These are phyloP conservation scores for Nemapogon koenigi DNA, from an alignment of 2,888 invertebrate genomes.

Conservation along the genomic window DNA sequence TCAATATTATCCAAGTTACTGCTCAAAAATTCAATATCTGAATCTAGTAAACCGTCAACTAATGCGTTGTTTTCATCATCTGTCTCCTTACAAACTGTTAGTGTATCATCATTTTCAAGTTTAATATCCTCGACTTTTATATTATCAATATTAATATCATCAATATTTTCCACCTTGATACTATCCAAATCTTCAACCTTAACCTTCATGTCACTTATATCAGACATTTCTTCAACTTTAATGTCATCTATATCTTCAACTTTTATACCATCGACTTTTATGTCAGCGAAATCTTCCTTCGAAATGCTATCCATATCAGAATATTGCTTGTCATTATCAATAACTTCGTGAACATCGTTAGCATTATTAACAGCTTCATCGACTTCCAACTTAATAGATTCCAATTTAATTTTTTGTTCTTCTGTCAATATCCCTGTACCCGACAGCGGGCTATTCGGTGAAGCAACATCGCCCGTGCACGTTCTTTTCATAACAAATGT, in stretches of 20 bases:
- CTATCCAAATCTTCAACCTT: slow-evolving; percentile 24
- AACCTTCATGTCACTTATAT: slow-evolving; percentile 39
- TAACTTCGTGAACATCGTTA: slow-evolving; percentile 30
- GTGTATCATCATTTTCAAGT: slow-evolving; percentile 44
- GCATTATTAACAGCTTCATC: slow-evolving; percentile 44
- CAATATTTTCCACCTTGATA: slow-evolving; percentile 49
- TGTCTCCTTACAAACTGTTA: slow-evolving; percentile 40
- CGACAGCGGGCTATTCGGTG: slow-evolving; percentile 29
- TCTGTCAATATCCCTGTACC: slow-evolving; percentile 28
- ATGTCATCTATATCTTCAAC: slow-evolving; percentile 56
- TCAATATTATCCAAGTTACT: slow-evolving; percentile 56
- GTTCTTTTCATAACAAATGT: slow-evolving; percentile 61
- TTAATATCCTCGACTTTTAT: slow-evolving; percentile 56
- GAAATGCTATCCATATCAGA: slow-evolving; percentile 25
- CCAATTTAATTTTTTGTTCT: slow-evolving; percentile 37
- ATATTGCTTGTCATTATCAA: slow-evolving; percentile 21
- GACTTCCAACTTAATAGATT: too few species aligned
- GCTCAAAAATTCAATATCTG: slow-evolving; percentile 58
- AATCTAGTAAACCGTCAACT: slow-evolving; percentile 51
- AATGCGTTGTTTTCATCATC: slow-evolving; percentile 43
- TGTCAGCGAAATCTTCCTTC: slow-evolving; percentile 45
- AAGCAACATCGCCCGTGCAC: slow-evolving; percentile 35
- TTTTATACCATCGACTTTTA: slow-evolving; percentile 27
- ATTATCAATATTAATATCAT: slow-evolving; percentile 39
- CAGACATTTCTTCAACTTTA: slow-evolving; percentile 48